Percentiles rank a stretch among this genome's conserved stretches.
These are phyloP conservation scores for Drosophila yakuba DNA, from an alignment of 1,140 invertebrate genomes.

Conservation along the genomic window DNA sequence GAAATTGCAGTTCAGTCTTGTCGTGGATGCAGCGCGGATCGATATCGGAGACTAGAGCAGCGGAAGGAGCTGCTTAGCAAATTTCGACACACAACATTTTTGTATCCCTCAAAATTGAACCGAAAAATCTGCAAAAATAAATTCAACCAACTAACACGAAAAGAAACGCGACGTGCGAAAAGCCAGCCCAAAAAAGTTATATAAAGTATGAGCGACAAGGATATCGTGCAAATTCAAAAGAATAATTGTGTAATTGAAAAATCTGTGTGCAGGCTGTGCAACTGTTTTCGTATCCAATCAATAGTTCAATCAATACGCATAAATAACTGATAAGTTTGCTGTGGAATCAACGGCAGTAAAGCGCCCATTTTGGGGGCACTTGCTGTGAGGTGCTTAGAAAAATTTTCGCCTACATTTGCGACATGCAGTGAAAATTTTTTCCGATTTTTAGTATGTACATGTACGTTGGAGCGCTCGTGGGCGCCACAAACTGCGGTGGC, in stretches of 20 bases:
- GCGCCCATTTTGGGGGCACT: slow-evolving; percentile 1
- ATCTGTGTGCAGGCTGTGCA: slow-evolving; percentile 18
- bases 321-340: slow-evolving; percentile 24
- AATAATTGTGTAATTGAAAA: slow-evolving; percentile 72
- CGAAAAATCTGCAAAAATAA: slow-evolving; percentile 41
- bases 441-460: slow-evolving; percentile 84
- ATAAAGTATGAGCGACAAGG: slow-evolving; percentile 18
- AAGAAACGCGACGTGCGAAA: slow-evolving; percentile 5
- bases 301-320: slow-evolving; percentile 51
- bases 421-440: slow-evolving; percentile 77
- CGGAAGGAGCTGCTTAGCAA: slow-evolving; percentile 53
- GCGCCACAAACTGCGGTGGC: slow-evolving; percentile 62
- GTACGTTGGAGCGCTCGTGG: slow-evolving; percentile 75
- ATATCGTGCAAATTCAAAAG: not conserved
- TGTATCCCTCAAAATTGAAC: slow-evolving; percentile 48
- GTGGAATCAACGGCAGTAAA: slow-evolving; percentile 6
- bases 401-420: slow-evolving; percentile 60
- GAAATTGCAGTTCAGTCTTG: slow-evolving; percentile 84
- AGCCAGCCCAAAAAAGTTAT: slow-evolving; percentile 9
- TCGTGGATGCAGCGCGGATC: slow-evolving; percentile 84
- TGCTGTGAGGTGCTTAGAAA: slow-evolving; percentile 30
- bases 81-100: slow-evolving; percentile 70
- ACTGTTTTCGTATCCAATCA: slow-evolving; percentile 44
- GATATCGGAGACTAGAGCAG: slow-evolving; percentile 75
- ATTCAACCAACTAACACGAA: slow-evolving; percentile 7